Base-by-base conservation (phyloP, 2,113 vertebrate genomes). In the Dendropsophus ebraccatus region DNA sequence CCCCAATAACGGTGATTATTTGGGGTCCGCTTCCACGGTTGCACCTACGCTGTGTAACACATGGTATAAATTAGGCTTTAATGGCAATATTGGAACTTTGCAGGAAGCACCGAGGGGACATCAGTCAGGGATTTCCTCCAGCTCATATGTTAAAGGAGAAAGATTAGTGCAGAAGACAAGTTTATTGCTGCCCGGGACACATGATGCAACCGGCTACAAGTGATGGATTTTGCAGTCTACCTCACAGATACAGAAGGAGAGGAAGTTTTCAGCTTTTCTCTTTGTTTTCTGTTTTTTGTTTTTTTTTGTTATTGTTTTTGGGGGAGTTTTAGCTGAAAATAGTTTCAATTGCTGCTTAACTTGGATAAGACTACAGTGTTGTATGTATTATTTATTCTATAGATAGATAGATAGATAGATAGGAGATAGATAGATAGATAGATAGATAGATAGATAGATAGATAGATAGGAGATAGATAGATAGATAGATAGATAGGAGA, bases 101-200 rank as follows among this genome's bases (percentile, higher is more conserved):
- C 83, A 5, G 10, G 88, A 84, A 85, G 79, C 87, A 28, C 88
- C 58, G 77, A 90, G 83, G 81, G 88, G 91, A 89, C 86, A 6
- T 35, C 83, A 72, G 74, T 90, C 75, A 87, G 81, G 87, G 62
- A 54, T 90, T 92, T 92, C 90, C 90, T 88, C 89, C 89, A 86
- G 45, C 60, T 86, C 75, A 86, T 86, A 86, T 80, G 76, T 86
- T 91, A 88, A 89, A 91, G 74, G 84, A 78, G 69, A 82, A 90
- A 60, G 88, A 89, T 90, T 47, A 83, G 82, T 87, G 87, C 86
- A 89, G 82, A 58, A 86, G 90, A 81, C 79, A 90, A 89, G 82
- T 93, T 92, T 92, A 94, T 90, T 81, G 62, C 85, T 89, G 81
- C 89, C 88, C 90, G 88, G 87, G 90, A 91, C 92, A 90, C 8